phyloP scores from a whole-genome alignment of 1,140 invertebrate species.

The Heliconius congener region DNA sequence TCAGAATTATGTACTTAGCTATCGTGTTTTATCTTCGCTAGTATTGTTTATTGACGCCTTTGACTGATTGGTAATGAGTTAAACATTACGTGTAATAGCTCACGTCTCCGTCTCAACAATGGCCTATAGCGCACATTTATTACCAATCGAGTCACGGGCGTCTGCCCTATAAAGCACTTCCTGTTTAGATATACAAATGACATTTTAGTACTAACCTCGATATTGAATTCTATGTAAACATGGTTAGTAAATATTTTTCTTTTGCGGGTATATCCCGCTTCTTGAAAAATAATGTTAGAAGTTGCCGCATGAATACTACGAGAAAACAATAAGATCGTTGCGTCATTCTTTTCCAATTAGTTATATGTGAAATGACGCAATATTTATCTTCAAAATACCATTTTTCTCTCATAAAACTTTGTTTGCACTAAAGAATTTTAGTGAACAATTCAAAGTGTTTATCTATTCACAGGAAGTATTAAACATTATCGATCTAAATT shows the following conservation, averaged over 20 bases:
- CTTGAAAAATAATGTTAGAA: background rate
- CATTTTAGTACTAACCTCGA: conserved; percentile 56
- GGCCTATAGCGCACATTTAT: conserved; percentile 44
- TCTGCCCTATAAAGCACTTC: conserved; percentile 60
- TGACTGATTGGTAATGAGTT: conserved; percentile 34
- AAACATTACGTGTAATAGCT: conserved; percentile 40
- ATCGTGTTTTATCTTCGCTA: conserved; percentile 27
- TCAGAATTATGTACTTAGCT: conserved; percentile 13
- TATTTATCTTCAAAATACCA: background rate
- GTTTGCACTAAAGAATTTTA: background rate
- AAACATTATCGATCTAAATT: background rate
- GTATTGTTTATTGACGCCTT: conserved; percentile 32
- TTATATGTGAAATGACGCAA: conserved; percentile 5
- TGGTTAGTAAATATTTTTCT: background rate
- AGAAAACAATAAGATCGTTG: background rate
- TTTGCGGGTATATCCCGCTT: background rate
- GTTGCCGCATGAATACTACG: background rate
- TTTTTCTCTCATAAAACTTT: background rate
- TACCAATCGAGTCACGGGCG: conserved; percentile 59
- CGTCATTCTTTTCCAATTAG: conserved; percentile 5
- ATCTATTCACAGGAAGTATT: background rate
- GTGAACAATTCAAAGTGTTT: background rate
- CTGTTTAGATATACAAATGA: conserved; percentile 61
- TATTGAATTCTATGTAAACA: conserved; percentile 43
- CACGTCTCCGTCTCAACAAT: conserved; percentile 43